Conservation (phyloP, 2,888 invertebrate species). For the Drosophila lutescens region DNA sequence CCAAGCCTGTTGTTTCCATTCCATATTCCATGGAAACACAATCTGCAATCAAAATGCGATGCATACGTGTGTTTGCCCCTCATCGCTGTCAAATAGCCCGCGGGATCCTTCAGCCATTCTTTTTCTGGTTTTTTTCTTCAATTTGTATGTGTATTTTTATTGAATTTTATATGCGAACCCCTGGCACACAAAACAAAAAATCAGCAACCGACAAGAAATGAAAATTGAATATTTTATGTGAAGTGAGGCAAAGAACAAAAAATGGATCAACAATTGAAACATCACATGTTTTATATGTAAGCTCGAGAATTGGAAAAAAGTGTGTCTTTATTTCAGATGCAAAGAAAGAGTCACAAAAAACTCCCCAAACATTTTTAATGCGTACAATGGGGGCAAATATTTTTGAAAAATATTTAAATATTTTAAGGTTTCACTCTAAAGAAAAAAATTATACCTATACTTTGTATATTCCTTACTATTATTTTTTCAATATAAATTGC, state of each 20-base stretch:
- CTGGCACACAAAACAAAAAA: conserved; percentile 4
- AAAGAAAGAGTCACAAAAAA: neutral
- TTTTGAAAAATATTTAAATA: too few relatives aligned
- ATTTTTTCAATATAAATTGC: too few relatives aligned
- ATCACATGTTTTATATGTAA: conserved; percentile 2
- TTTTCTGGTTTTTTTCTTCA: conserved; percentile 4
- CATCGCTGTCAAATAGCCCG: conserved; percentile 13
- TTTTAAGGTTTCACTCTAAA: too few relatives aligned
- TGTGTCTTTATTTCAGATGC: neutral
- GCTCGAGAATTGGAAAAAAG: too few relatives aligned
- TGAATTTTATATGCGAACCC: conserved; percentile 42
- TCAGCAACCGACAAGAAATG: conserved; percentile 29
- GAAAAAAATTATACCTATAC: too few relatives aligned
- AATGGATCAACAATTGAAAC: conserved; percentile 10
- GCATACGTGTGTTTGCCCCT: conserved; percentile 51
- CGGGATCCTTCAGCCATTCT: conserved; percentile 12
- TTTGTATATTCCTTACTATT: too few relatives aligned
- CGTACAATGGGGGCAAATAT: neutral
- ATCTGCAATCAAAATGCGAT: conserved; percentile 55
- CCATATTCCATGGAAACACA: conserved; percentile 12
- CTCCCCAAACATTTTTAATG: neutral
- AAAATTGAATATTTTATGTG: conserved; percentile 69
- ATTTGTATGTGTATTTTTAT: conserved; percentile 55
- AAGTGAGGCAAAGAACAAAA: conserved; percentile 35
- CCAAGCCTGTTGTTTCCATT: neutral